A percentile compares a stretch with the other conserved stretches of the same genome.
Conservation (phyloP, 2,797 vertebrate species). For the Trematomus bernacchii region DNA sequence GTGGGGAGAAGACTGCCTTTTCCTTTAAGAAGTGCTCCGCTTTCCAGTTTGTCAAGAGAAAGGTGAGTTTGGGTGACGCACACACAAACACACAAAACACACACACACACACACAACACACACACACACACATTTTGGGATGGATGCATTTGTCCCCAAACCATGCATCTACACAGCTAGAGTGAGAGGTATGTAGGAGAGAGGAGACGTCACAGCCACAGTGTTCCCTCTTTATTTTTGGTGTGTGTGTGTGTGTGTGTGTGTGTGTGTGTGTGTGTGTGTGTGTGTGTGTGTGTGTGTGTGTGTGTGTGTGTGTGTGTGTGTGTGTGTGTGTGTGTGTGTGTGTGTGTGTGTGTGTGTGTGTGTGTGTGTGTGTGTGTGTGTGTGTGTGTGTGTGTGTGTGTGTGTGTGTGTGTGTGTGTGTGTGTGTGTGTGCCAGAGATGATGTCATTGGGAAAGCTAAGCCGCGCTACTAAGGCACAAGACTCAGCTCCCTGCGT, state of each 20-base stretch:
- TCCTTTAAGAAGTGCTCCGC: constrained; percentile 98
- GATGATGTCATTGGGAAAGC: constrained; percentile 78
- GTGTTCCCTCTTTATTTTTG: constrained; percentile 31
- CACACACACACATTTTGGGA: constrained; percentile 13
- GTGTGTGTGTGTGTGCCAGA: constrained; percentile 30
- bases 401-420: too few species aligned
- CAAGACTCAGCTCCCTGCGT: constrained; percentile 37
- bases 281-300: constrained; percentile 25
- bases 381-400: too few species aligned
- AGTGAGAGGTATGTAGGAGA: constrained; percentile 17
- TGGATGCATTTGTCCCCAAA: constrained; percentile 19
- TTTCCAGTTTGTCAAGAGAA: constrained; percentile 98
- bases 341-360: too few species aligned
- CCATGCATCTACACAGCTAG: constrained; percentile 12
- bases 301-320: too few species aligned
- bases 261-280: constrained; percentile 14
- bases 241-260: not conserved
- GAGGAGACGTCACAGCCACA: constrained; percentile 53
- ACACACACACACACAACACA: not conserved
- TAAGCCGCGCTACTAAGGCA: constrained; percentile 44
- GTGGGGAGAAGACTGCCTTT: constrained; percentile 88
- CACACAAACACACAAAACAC: not conserved
- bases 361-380: constrained; percentile 13
- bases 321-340: too few species aligned
- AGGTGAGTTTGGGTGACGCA: constrained; percentile 87